Evolutionary conservation across 2,113 vertebrate species (phyloP), one percentile per base, ranked within the genome.

Genomic region (Pogonocichla stellata): DNA sequence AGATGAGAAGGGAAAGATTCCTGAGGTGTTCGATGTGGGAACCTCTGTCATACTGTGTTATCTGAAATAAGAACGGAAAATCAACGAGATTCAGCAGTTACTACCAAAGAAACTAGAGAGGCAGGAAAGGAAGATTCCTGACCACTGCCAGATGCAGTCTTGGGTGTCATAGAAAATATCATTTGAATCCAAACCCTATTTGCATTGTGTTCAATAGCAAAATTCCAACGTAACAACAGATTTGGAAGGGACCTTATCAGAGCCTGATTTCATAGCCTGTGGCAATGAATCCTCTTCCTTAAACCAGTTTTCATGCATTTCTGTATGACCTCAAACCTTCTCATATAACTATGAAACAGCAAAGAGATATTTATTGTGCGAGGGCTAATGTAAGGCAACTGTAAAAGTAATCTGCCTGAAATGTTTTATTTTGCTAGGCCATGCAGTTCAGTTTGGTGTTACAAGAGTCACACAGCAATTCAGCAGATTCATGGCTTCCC

Each of bases 401-500:
- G 62, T 57, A 75, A 45, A 91, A 80, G 61, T 72, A 69, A 87
- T 79, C 57, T 79, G 8, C 56, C 20, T 25, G 19, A 81, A 61
- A 81, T 72, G 47, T 65, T 86, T 89, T 85, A 14, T 90, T 91
- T 94, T 90, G 14, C 62, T 95, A 5, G 38, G 24, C 43, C 85
- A 10, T 65, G 84, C 23, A 65, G 26, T 87, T 81, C 50, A 19
- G 26, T 53, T 78, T 84, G 53, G 57, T 84, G 51, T 75, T 89
- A 12, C 3, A 12, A 19, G 61, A 82, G 66, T 92, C n/a, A 47
- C 34, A 47, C 14, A 54, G 80, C 70, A 75, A 57, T 75, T 72
- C 57, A 80, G 42, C 40, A 94, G 89, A 95, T 94, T 88, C 86
- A 80, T 58, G 36, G 33, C 62, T 85, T 89, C 74, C 50, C 47